These are phyloP conservation scores for Tetropium fuscum DNA, from an alignment of 2,888 invertebrate genomes.

Conservation along the genomic window DNA sequence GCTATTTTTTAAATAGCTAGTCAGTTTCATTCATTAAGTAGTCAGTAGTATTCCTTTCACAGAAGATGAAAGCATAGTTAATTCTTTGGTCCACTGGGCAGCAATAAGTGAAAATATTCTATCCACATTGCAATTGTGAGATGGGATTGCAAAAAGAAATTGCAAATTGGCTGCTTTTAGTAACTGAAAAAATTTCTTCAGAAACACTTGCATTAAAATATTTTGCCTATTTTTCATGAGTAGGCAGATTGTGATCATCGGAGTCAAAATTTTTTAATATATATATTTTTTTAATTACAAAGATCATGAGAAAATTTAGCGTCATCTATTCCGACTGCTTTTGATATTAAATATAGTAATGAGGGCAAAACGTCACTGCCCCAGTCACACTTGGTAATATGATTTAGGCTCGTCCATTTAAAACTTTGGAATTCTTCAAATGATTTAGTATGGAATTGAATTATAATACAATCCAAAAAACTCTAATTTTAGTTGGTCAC, in stretches of 20 bases:
- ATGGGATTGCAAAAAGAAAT: constrained; percentile 19
- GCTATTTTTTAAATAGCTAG: not conserved
- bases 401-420: constrained; percentile 20
- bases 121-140: constrained; percentile 18
- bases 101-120: constrained; percentile 10
- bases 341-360: constrained; percentile 14
- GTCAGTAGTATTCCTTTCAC: constrained; percentile 14
- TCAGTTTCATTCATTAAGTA: too few species aligned
- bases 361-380: constrained; percentile 16
- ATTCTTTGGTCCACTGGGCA: constrained; percentile 7
- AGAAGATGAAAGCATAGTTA: constrained; percentile 16
- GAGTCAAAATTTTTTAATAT: constrained; percentile 1
- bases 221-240: constrained; percentile 13
- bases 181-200: constrained; percentile 14
- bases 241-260: constrained; percentile 11
- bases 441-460: constrained; percentile 21
- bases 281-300: not conserved
- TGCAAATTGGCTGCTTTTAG: constrained; percentile 17
- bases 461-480: constrained; percentile 16
- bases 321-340: constrained; percentile 19
- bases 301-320: constrained; percentile 6
- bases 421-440: constrained; percentile 27
- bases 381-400: constrained; percentile 21
- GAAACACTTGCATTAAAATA: constrained; percentile 18
- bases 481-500: constrained; percentile 15